Percentiles rank a stretch among this genome's conserved stretches.
These are phyloP conservation scores for Torymus auratus DNA, from an alignment of 2,888 invertebrate species.

Conservation along the genomic window DNA sequence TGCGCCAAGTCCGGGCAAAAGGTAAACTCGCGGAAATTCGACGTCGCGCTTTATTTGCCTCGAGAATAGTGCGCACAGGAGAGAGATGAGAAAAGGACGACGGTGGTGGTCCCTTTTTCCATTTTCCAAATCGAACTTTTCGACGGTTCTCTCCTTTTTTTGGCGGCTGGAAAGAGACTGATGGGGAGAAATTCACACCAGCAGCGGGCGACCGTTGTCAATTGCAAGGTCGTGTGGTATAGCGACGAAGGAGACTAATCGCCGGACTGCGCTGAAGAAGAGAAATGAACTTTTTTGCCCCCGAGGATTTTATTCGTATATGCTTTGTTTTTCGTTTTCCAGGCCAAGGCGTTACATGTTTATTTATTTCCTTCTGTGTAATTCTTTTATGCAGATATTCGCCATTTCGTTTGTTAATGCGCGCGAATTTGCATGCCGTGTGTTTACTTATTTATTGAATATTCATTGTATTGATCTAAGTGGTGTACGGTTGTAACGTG, in stretches of 20 bases:
- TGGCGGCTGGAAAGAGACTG: background rate
- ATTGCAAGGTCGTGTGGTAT: conserved; percentile 34
- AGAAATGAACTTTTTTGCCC: conserved; percentile 27
- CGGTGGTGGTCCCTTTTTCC: conserved; percentile 1
- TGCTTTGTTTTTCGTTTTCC: too few relatives aligned
- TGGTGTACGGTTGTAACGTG: too few relatives aligned
- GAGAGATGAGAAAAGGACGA: conserved; percentile 19
- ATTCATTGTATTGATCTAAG: too few relatives aligned
- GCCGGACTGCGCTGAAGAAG: background rate
- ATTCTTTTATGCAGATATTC: too few relatives aligned
- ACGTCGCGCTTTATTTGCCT: conserved; percentile 33
- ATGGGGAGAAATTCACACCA: conserved; percentile 4
- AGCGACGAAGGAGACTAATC: conserved; percentile 42
- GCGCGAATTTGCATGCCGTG: conserved; percentile 3
- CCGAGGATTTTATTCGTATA: background rate
- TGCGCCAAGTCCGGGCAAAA: conserved; percentile 12
- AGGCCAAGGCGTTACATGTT: too few relatives aligned
- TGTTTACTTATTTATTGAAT: conserved; percentile 5
- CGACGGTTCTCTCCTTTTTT: background rate
- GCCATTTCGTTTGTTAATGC: background rate
- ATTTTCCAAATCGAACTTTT: conserved; percentile 37
- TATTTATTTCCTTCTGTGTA: too few relatives aligned
- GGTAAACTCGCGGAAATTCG: conserved; percentile 29
- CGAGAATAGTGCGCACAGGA: background rate
- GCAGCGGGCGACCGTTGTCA: conserved; percentile 31